Percentiles rank a stretch among this genome's conserved stretches.
Conservation (phyloP, 2,113 vertebrate species). For the Apodemus sylvaticus region DNA sequence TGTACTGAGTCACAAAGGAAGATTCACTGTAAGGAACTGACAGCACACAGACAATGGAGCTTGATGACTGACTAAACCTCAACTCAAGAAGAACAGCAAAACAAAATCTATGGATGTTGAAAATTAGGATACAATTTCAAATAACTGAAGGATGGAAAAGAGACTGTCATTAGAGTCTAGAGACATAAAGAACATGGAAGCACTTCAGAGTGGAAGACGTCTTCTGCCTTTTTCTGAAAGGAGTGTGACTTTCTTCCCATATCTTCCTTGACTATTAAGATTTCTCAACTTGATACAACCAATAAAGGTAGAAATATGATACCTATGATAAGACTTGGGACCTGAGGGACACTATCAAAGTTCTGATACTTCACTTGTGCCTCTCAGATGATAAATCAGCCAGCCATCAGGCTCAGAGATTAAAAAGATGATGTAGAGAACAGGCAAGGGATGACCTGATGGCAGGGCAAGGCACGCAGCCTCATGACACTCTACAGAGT, state of each 20-base stretch:
- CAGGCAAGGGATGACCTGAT: background rate
- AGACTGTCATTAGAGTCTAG: background rate
- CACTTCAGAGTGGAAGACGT: background rate
- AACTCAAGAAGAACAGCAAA: background rate
- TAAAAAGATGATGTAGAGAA: background rate
- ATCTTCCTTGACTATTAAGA: background rate
- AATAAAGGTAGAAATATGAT: background rate
- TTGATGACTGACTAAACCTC: too few species aligned
- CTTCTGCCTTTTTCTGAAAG: too few species aligned
- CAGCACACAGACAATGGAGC: too few species aligned
- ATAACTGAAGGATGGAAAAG: background rate
- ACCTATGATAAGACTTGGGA: background rate
- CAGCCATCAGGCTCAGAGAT: background rate
- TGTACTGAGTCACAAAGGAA: too few species aligned
- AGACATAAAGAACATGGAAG: background rate
- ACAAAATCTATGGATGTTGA: background rate
- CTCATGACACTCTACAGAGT: background rate
- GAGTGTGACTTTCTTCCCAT: background rate
- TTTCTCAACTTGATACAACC: background rate
- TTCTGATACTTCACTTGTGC: background rate
- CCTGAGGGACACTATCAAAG: background rate
- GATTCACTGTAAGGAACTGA: too few species aligned
- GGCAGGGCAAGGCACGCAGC: background rate
- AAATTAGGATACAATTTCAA: constrained; percentile 5
- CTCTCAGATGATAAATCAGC: background rate